phyloP scores from a whole-genome alignment of 2,797 vertebrate genomes.

The Heteromormyrus szaboi region DNA sequence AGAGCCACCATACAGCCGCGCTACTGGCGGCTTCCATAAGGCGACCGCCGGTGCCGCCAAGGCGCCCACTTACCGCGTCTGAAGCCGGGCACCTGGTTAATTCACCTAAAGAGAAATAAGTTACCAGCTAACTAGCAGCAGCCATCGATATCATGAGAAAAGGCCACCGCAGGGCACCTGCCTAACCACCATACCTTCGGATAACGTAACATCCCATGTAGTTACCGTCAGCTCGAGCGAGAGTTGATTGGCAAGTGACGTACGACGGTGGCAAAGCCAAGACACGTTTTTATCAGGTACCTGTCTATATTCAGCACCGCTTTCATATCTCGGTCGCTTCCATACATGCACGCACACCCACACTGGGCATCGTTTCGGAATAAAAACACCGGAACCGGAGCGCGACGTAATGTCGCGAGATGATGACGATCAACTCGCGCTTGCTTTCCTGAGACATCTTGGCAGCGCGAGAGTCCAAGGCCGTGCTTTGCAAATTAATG shows the following conservation, averaged over 20 bases:
- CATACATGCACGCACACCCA: not conserved
- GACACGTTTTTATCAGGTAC: conserved; percentile 6
- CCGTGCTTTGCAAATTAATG: not conserved
- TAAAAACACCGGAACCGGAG: conserved; percentile 17
- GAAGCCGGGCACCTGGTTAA: not conserved
- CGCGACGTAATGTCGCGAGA: conserved; percentile 29
- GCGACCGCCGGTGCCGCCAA: not conserved
- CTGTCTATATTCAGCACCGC: conserved; percentile 17
- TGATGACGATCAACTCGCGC: not conserved
- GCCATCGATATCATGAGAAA: not conserved
- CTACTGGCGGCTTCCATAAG: not conserved
- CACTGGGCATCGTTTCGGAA: not conserved
- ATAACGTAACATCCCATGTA: not conserved
- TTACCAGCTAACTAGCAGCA: not conserved
- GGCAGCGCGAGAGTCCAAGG: conserved; percentile 12
- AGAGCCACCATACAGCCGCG: not conserved
- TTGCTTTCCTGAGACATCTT: not conserved
- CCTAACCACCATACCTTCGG: not conserved
- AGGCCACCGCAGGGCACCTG: not conserved
- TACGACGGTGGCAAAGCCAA: not conserved
- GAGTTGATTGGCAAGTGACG: not conserved
- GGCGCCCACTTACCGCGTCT: not conserved
- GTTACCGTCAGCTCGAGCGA: not conserved
- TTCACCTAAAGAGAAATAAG: not conserved
- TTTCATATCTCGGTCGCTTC: conserved; percentile 28